Conservation (phyloP, 2,797 vertebrate genomes). For the Myotis myotis region DNA sequence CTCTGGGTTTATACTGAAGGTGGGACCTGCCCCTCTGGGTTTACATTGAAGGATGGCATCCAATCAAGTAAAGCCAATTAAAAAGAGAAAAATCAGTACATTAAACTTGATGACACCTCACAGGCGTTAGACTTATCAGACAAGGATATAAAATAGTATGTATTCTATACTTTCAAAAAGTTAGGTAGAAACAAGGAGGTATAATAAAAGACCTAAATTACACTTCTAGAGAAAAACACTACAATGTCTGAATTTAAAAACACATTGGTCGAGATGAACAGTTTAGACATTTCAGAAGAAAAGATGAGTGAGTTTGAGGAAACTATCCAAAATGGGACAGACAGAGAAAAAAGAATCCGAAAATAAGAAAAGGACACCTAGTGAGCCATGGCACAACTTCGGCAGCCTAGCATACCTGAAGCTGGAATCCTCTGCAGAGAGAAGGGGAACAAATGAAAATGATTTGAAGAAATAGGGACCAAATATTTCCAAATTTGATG, state of each 20-base stretch:
- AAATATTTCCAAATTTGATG: background rate
- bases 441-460: background rate
- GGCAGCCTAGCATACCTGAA: rapidly evolving
- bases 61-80: background rate
- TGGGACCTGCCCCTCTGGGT: background rate
- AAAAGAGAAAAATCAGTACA: background rate
- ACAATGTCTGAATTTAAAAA: background rate
- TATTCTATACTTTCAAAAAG: background rate
- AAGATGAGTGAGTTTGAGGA: background rate
- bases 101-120: background rate
- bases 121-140: background rate
- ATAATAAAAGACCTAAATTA: background rate
- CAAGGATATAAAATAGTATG: background rate
- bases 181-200: background rate
- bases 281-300: background rate
- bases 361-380: background rate
- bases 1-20: background rate
- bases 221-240: background rate
- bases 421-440: background rate
- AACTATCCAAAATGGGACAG: background rate
- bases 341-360: background rate
- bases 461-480: background rate
- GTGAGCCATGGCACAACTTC: rapidly evolving
- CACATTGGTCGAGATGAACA: background rate
- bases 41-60: background rate